These are phyloP conservation scores for Tubulanus polymorphus DNA, from an alignment of 2,888 invertebrate genomes.

Conservation along the genomic window DNA sequence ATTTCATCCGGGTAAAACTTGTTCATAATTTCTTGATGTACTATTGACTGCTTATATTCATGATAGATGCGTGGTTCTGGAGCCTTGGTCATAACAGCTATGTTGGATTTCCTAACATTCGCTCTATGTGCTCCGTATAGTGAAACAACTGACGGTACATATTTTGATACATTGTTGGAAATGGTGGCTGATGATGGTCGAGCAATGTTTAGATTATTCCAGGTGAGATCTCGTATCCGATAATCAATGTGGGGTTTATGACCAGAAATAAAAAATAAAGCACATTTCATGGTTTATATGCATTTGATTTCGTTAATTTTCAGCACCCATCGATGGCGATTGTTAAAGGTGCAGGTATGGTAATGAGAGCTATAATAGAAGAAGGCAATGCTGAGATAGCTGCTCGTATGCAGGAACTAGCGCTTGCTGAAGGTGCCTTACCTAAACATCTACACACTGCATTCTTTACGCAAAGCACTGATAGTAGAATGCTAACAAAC, in stretches of 20 bases:
- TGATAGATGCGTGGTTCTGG: conserved; percentile 84
- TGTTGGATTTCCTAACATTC: conserved; percentile 97
- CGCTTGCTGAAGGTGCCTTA: conserved; percentile 92
- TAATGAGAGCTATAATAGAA: conserved; percentile 95
- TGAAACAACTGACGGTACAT: conserved; percentile 82
- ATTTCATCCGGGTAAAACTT: no score
- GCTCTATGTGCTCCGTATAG: conserved; percentile 97
- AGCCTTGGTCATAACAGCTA: conserved; percentile 91
- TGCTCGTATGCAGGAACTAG: conserved; percentile 89
- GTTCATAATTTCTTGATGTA: no score
- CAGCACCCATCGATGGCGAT: conserved; percentile 96
- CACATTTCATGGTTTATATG: no score
- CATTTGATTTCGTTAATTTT: conserved; percentile 11
- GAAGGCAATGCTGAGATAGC: conserved; percentile 83
- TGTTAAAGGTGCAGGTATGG: conserved; percentile 95
- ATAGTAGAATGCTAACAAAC: conserved; percentile 78
- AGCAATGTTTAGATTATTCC: conserved; percentile 85
- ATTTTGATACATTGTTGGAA: conserved; percentile 76
- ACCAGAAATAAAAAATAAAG: no score
- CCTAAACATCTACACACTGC: conserved; percentile 88
- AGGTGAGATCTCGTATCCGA: conserved; percentile 58
- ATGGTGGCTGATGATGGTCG: conserved; percentile 91
- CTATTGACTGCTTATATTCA: no score
- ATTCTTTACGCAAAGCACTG: conserved; percentile 73
- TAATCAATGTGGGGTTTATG: not conserved